Base-by-base conservation (phyloP, 2,113 vertebrate species). In the Etheostoma spectabile region DNA sequence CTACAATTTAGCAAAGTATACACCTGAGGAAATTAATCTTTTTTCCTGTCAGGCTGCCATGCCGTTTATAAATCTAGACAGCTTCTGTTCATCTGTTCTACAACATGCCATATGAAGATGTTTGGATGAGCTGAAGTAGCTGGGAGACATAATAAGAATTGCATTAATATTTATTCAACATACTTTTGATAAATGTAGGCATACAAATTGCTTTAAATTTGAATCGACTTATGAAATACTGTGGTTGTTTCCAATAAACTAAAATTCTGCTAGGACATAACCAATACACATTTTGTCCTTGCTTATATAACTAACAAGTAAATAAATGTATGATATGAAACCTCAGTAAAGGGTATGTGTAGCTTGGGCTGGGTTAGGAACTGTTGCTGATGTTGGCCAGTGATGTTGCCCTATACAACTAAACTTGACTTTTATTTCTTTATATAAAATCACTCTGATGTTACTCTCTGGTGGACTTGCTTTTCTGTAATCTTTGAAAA, bases 401-500 rank as follows among this genome's bases (percentile, higher is more conserved):
- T 11, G 33, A 64, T 55, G 18, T 16, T 53, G 57, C 46, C 4
- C 14, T 24, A 6, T 22, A 53, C 49, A 53, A 53, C 42, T 42
- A 14, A 63, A 66, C 18, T 33, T 64, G 57, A 55, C 38, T 33
- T 77, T 18, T 51, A 14, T 33, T 64, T 18, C 38, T 49, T 13
- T 8, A 12, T 51, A 51, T 63, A 42, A 27, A 56, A 42, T 63
- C 51, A 51, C 59, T 7, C 45, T 5, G 18, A 46, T 57, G 52
- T 8, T 49, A 42, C 48, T 59, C 46, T 53, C 6, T 70, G 51
- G 27, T 52, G 16, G 45, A 77, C 33, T 72, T 49, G 24, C 27
- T 53, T 48, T 86, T 64, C 33, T 62, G 27, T 72, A 77, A 77
- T 57, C 5, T 67, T 65, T 68, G 56, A 55, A 69, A 77, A 80